phyloP scores from a whole-genome alignment of 2,113 vertebrate genomes.

The Pygoscelis antarcticus region DNA sequence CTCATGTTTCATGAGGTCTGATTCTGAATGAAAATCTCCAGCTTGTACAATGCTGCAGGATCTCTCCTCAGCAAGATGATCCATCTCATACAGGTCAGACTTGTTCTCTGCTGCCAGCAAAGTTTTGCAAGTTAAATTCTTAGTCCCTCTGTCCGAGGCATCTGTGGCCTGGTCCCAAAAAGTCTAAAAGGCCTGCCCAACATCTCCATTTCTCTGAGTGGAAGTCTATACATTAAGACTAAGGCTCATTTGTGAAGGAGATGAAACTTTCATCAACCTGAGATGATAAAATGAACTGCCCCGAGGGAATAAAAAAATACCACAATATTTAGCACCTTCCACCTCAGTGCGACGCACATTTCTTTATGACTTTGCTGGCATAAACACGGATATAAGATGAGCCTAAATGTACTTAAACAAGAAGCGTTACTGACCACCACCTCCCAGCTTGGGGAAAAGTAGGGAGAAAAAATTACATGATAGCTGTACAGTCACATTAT shows the following conservation, averaged over 20 bases:
- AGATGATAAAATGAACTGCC: neutral
- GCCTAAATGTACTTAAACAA: neutral
- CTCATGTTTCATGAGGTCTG: neutral
- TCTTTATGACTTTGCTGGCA: neutral
- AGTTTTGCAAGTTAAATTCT: neutral
- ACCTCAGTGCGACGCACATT: neutral
- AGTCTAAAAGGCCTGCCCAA: neutral
- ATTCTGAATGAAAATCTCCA: neutral
- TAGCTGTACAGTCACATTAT: neutral
- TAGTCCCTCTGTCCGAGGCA: neutral
- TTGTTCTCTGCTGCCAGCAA: neutral
- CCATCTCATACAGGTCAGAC: neutral
- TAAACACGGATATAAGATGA: neutral
- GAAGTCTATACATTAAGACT: neutral
- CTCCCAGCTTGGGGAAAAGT: neutral
- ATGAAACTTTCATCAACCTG: neutral
- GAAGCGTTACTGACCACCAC: neutral
- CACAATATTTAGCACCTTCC: neutral
- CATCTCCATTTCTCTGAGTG: neutral
- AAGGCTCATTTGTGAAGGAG: neutral
- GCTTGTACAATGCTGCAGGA: neutral
- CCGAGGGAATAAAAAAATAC: neutral
- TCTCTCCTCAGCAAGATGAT: neutral
- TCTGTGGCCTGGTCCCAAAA: neutral
- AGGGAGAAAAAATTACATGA: rapidly evolving